Base-by-base conservation (phyloP, 2,797 vertebrate genomes). In the Cynodonichthys magdalenae region DNA sequence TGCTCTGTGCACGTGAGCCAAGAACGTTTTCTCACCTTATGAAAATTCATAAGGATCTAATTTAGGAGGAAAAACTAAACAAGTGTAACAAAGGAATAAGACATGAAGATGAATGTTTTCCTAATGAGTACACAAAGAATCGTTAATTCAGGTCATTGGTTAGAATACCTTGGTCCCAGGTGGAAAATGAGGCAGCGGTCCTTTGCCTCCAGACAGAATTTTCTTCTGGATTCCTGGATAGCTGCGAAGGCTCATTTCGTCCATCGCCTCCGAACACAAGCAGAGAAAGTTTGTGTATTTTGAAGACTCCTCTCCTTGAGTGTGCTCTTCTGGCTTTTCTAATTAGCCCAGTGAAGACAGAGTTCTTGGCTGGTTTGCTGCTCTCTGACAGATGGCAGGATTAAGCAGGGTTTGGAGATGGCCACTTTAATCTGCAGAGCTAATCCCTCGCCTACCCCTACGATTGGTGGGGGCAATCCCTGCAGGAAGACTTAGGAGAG, bases 221-320 rank as follows among this genome's bases (percentile, higher is more conserved):
- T 92, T 95, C 90, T 96, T 96, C 79, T 75, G 95, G 61, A 96
- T 93, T n/a, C 94, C 95, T 36, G 91, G 92, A 79, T 93, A 80
- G 0, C 92, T 92, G 48, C 93, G 86, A 56, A 96, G 88, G 78
- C 94, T 95, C 0, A 86, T 93, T 74, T 95, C 93, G 63, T 95
- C 94, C 95, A 96, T 96, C 36, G 48, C 75, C 48, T 5, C 28
- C 8, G 20, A 53, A 46, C 20, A 15, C 44, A 45, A 56, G 68
- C 39, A 53, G 57, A 61, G 47, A 67, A 24, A 63, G 11, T 59
- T 53, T 59, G 51, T 54, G 34, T 70, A 28, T 81, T 78, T 59
- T 45, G 9, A 4, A 71, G 59, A 75, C 51, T 56, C 34, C 15
- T 62, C 62, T 45, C 39, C 59, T 45, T 24, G 29, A 44, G 51